Conservation (phyloP, 2,113 vertebrate genomes). For the Malaclemys terrapin region DNA sequence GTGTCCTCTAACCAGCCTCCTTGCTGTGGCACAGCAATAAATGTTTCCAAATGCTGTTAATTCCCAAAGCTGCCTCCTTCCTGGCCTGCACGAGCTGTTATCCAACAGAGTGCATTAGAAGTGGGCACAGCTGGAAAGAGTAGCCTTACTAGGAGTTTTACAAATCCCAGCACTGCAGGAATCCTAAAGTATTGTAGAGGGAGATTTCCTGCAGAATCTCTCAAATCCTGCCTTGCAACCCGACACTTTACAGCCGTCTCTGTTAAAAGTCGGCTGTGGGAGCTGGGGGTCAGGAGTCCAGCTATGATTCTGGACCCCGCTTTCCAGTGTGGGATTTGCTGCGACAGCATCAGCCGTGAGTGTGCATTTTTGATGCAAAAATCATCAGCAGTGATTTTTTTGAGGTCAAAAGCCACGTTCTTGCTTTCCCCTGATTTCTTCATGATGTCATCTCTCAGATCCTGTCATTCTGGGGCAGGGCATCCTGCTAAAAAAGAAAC, state of each 20-base stretch:
- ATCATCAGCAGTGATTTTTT: not conserved
- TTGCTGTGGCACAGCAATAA: not conserved
- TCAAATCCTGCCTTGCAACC: not conserved
- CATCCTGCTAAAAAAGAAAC: not conserved
- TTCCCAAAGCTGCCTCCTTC: not conserved
- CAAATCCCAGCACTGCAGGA: not conserved
- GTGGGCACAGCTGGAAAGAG: not conserved
- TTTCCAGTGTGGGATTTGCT: not conserved
- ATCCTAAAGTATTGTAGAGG: not conserved
- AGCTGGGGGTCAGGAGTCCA: not conserved
- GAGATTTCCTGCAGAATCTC: not conserved
- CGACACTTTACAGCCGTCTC: not conserved
- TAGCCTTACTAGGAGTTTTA: not conserved
- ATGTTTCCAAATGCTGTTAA: not conserved
- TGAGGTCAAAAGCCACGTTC: not conserved
- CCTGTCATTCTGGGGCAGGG: not conserved
- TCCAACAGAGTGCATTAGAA: accelerated
- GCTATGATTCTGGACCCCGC: not conserved
- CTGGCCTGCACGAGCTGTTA: not conserved
- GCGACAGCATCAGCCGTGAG: not conserved
- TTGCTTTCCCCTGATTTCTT: not conserved
- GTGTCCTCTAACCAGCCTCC: not conserved
- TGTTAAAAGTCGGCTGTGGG: not conserved
- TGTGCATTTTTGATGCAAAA: not conserved
- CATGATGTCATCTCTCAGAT: not conserved